Conservation (phyloP, 1,140 invertebrate genomes). For the Calliopsis andreniformis region DNA sequence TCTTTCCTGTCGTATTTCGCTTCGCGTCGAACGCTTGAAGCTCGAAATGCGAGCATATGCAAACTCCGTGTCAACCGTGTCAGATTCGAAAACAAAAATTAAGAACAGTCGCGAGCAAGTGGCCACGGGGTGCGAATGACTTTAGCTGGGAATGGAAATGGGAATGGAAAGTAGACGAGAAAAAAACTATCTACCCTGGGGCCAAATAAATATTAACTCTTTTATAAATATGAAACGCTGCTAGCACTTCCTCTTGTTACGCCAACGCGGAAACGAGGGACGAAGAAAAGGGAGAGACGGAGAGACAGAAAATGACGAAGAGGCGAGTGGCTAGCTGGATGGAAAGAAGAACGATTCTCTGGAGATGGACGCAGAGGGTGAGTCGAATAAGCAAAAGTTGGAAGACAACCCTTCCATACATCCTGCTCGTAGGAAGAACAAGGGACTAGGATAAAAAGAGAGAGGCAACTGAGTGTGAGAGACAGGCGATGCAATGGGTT, state of each 20-base stretch:
- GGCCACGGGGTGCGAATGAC: background rate
- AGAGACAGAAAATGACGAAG: background rate
- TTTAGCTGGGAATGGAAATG: background rate
- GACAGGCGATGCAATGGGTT: conserved; percentile 33
- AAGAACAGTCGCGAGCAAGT: background rate
- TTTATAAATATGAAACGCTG: conserved; percentile 50
- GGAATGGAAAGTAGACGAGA: conserved; percentile 4
- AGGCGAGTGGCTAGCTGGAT: background rate
- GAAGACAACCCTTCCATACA: background rate
- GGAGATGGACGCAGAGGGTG: conserved; percentile 44
- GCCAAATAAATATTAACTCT: conserved; percentile 48
- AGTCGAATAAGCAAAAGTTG: conserved; percentile 29
- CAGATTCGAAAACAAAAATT: background rate
- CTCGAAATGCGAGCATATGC: too few relatives aligned
- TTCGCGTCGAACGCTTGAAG: too few relatives aligned
- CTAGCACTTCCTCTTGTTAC: conserved; percentile 8
- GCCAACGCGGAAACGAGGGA: background rate
- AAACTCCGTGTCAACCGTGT: too few relatives aligned
- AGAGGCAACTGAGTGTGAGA: conserved; percentile 3
- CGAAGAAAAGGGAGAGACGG: background rate
- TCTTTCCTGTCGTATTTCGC: too few relatives aligned
- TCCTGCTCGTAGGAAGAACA: background rate
- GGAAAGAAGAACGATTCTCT: conserved; percentile 48
- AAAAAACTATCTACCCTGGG: conserved; percentile 14
- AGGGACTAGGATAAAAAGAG: conserved; percentile 21